Base-by-base conservation (phyloP, 2,113 vertebrate species). In the Scytalopus superciliaris region DNA sequence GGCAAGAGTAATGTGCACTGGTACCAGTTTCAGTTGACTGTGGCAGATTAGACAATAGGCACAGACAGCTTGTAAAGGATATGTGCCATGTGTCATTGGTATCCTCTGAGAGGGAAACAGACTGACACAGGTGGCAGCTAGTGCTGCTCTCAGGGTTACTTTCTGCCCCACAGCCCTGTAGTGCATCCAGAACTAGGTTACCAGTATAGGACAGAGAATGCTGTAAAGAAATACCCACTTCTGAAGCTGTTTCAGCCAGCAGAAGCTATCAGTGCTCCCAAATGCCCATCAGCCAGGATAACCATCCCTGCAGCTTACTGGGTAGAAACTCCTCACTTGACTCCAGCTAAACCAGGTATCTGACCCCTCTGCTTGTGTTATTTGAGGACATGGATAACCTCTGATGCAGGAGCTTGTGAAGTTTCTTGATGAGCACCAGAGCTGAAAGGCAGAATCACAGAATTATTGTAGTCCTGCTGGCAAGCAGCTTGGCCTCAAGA, bases 1-100 rank as follows among this genome's bases (percentile, higher is more conserved):
- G 21, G 5, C 14, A 86, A 88, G 15, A 19, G 12, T 66, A 33
- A 37, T 0, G 0, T 53, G 12, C 0, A 3, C 3, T 66, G 14
- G 10, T 72, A 87, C 25, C 12, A 6, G 14, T 44, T 90, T 84
- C 39, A 50, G 3, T 14, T 85, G 35, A 35, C 28, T 60, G 33
- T 52, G 27, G 39, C 5, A 31, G 23, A 23, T 47, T 24, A 85
- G n/a, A 19, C 13, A 75, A 1, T 21, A 60, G 37, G 14, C 13
- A 64, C 4, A 2, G 49, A 24, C 18, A 90, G 12, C 19, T 52
- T 81, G 21, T 75, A 39, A 63, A 89, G 40, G 18, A 8, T 63
- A 14, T 52, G 4, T 72, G 17, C 12, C 31, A 53, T 44, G 40
- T 66, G 35, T 23, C 0, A 1, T 30, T 39, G 19, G 19, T 31